phyloP scores from a whole-genome alignment of 2,888 invertebrate species.

The Spisula solida region DNA sequence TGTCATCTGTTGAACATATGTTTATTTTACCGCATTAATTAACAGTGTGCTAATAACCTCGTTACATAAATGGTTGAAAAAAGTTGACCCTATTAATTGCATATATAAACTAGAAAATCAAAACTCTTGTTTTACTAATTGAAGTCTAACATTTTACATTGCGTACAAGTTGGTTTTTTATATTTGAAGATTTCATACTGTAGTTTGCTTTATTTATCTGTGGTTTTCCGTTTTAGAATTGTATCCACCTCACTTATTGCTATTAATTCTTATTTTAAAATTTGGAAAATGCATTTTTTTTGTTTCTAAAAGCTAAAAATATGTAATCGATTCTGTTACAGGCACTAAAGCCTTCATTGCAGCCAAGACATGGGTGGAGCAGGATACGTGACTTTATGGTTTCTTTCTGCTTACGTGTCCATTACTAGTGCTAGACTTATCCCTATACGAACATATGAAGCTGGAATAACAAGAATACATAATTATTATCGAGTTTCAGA shows the following conservation, averaged over 20 bases:
- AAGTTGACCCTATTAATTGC: neutral
- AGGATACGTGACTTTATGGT: neutral
- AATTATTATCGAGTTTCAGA: constrained; percentile 73
- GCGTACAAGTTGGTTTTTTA: neutral
- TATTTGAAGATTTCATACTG: neutral
- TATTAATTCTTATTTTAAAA: too few relatives aligned
- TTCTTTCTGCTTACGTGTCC: neutral
- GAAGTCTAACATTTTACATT: neutral
- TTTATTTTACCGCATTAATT: neutral
- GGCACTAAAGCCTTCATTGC: neutral
- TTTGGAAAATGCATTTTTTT: too few relatives aligned
- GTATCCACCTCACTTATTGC: too few relatives aligned
- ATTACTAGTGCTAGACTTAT: neutral
- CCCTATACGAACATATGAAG: constrained; percentile 11
- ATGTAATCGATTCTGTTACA: neutral
- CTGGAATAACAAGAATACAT: constrained; percentile 64
- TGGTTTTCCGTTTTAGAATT: too few relatives aligned
- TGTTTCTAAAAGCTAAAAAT: too few relatives aligned
- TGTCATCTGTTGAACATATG: constrained; percentile 13
- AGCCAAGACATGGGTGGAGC: neutral
- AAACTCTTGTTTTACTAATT: neutral
- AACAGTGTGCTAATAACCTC: neutral
- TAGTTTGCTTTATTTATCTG: neutral
- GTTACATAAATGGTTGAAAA: neutral
- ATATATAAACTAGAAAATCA: neutral